These are phyloP conservation scores for Creontiades dilutus DNA, from an alignment of 2,888 invertebrate species.

Conservation along the genomic window DNA sequence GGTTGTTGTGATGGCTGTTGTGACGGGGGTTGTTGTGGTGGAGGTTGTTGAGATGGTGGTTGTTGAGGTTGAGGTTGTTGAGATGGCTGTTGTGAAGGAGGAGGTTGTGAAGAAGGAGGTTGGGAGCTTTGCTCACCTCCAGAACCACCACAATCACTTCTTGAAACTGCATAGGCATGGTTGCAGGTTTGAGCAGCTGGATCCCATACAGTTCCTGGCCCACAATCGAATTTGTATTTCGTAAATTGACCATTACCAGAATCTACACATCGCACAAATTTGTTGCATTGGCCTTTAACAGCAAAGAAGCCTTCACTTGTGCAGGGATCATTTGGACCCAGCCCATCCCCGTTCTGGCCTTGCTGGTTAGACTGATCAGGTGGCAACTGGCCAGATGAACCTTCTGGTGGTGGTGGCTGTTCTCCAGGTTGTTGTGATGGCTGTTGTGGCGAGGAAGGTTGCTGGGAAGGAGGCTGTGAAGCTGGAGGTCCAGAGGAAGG, in stretches of 20 bases:
- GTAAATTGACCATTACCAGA: constrained; percentile 79
- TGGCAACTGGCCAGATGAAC: constrained; percentile 60
- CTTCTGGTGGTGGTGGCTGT: constrained; percentile 43
- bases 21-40: constrained; percentile 65
- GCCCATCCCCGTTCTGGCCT: constrained; percentile 70
- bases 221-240: constrained; percentile 83
- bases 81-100: constrained; percentile 66
- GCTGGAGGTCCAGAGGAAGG: constrained; percentile 51
- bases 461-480: constrained; percentile 64
- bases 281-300: constrained; percentile 82
- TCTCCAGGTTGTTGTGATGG: constrained; percentile 62
- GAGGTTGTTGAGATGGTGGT: constrained; percentile 72
- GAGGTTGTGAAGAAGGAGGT: constrained; percentile 53
- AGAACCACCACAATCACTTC: constrained; percentile 76
- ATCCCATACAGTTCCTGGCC: constrained; percentile 86
- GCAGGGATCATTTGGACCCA: constrained; percentile 78
- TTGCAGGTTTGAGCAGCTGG: constrained; percentile 83
- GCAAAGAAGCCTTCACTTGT: constrained; percentile 83
- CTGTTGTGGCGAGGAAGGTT: constrained; percentile 73
- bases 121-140: constrained; percentile 73
- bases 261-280: constrained; percentile 84
- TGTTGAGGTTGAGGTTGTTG: constrained; percentile 59
- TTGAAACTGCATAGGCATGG: constrained; percentile 80
- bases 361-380: constrained; percentile 58
- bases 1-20: constrained; percentile 67